Percentiles rank a stretch among this genome's conserved stretches.
phyloP scores from a whole-genome alignment of 2,797 vertebrate genomes.

The Cyprinodon diabolis region DNA sequence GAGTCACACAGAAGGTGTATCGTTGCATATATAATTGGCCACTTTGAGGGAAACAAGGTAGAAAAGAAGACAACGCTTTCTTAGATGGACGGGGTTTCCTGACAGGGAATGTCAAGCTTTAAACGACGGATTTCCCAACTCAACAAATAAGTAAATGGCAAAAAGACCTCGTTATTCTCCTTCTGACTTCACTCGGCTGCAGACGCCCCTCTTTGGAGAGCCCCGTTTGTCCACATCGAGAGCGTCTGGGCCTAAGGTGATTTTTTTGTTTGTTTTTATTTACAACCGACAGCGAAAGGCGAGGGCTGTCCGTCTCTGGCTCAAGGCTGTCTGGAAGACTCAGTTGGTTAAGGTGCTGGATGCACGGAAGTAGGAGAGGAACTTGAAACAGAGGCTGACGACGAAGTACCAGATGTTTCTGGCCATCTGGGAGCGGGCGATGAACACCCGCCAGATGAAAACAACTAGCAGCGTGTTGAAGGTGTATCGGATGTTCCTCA shows the following conservation, averaged over 20 bases:
- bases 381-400: conserved; percentile 96
- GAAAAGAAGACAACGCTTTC: conserved; percentile 55
- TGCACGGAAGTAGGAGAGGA: conserved; percentile 93
- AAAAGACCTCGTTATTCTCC: conserved; percentile 46
- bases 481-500: conserved; percentile 92
- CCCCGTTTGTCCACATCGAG: conserved; percentile 36
- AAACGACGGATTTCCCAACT: conserved; percentile 50
- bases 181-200: conserved; percentile 34
- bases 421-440: conserved; percentile 94
- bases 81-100: conserved; percentile 35
- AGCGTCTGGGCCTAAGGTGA: conserved; percentile 37
- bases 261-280: conserved; percentile 9
- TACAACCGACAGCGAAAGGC: conserved; percentile 33
- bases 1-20: conserved; percentile 59
- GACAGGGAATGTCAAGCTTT: conserved; percentile 42
- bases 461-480: conserved; percentile 91
- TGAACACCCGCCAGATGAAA: conserved; percentile 94
- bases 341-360: conserved; percentile 83
- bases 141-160: conserved; percentile 65
- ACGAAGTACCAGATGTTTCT: conserved; percentile 97
- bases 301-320: conserved; percentile 30
- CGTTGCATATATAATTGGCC: conserved; percentile 82
- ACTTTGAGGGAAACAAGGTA: conserved; percentile 63
- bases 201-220: conserved; percentile 33
- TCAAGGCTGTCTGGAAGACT: conserved; percentile 51